Percentiles rank a stretch among this genome's conserved stretches.
phyloP scores from a whole-genome alignment of 2,888 invertebrate species.

The Patella pellucida region DNA sequence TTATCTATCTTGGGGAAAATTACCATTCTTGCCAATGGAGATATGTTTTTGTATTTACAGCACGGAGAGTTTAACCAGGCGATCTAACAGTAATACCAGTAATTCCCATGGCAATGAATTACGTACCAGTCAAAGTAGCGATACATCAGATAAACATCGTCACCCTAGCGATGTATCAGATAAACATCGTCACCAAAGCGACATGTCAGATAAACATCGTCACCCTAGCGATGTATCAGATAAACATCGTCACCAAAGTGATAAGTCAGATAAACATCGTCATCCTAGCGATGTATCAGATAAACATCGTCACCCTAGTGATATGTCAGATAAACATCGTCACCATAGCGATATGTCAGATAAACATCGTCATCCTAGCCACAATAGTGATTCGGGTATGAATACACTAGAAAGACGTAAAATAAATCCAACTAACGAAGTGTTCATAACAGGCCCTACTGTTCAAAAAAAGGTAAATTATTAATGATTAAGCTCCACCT shows the following conservation, averaged over 20 bases:
- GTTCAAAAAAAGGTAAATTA: not conserved
- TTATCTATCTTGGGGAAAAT: not conserved
- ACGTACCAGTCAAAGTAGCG: slow-evolving; percentile 7
- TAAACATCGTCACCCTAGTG: not conserved
- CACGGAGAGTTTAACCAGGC: slow-evolving; percentile 38
- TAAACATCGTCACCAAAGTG: not conserved
- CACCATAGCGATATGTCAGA: slow-evolving; percentile 25
- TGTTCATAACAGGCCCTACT: slow-evolving; percentile 34
- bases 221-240: not conserved
- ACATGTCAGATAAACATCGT: not conserved
- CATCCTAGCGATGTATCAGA: not conserved
- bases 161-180: not conserved
- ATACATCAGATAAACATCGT: not conserved
- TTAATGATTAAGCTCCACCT: too few relatives aligned
- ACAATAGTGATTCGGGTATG: slow-evolving; percentile 24
- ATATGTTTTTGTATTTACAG: slow-evolving; percentile 19
- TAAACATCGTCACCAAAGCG: not conserved
- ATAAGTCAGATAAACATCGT: not conserved
- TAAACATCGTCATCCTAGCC: slow-evolving; percentile 8
- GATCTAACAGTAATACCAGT: slow-evolving; percentile 37
- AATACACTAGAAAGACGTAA: slow-evolving; percentile 30
- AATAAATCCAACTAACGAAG: slow-evolving; percentile 41
- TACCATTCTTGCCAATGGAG: not conserved
- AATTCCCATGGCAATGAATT: not conserved
- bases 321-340: not conserved